Evolutionary conservation across 1,140 invertebrate genomes (phyloP).

Genomic region (Drosophila malerkotliana): DNA sequence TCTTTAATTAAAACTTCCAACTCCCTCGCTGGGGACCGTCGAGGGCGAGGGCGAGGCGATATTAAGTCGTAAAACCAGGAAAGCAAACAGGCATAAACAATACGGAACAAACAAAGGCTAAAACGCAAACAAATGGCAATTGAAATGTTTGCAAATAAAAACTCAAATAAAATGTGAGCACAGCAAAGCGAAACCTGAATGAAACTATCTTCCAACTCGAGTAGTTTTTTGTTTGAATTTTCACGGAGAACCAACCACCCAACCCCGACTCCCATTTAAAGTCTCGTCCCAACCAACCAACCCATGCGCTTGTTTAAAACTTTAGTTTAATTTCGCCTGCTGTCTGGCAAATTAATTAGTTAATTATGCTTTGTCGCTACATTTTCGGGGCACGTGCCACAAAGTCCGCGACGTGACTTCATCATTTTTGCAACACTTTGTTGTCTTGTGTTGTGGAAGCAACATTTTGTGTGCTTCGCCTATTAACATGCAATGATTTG

Average conservation of each 20-base stretch:
- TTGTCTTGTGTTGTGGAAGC: background rate
- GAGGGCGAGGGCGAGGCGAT: background rate
- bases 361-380: conserved; percentile 64
- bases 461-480: conserved; percentile 36
- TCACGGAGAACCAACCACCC: conserved; percentile 21
- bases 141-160: conserved; percentile 55
- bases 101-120: conserved; percentile 25
- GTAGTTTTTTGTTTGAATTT: conserved; percentile 9
- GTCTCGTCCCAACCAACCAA: background rate
- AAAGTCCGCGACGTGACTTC: conserved; percentile 52
- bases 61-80: conserved; percentile 43
- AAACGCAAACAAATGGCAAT: conserved; percentile 40
- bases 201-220: conserved; percentile 10
- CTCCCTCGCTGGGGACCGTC: background rate
- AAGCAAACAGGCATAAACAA: conserved; percentile 34
- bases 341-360: conserved; percentile 71
- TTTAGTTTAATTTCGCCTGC: conserved; percentile 36
- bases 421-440: conserved; percentile 50
- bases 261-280: background rate
- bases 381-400: conserved; percentile 56
- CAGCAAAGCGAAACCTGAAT: conserved; percentile 3
- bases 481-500: conserved; percentile 49
- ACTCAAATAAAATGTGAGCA: conserved; percentile 18
- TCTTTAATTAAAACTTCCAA: conserved; percentile 34
- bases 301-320: conserved; percentile 16